These are phyloP conservation scores for Plumapathes pennacea DNA, from an alignment of 92 coral and sea anemone genomes.

Conservation along the genomic window DNA sequence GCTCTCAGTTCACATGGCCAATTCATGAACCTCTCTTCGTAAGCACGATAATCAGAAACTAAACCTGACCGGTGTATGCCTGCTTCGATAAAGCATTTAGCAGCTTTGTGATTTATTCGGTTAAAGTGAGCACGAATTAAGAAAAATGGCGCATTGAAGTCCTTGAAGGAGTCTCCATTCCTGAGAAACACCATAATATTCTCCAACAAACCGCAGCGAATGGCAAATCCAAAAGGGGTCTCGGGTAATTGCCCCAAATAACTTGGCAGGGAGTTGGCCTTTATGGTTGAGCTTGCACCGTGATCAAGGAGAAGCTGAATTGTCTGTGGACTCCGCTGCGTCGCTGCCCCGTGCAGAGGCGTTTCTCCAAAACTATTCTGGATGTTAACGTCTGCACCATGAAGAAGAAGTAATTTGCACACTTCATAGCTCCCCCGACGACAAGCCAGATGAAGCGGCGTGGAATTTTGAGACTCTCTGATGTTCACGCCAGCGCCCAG, in stretches of 20 bases:
- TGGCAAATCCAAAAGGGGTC: constrained; percentile 22
- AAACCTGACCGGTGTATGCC: no score
- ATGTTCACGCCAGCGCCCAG: constrained; percentile 32
- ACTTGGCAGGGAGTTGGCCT: not conserved
- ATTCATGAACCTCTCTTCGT: no score
- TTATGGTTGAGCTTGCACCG: constrained; percentile 20
- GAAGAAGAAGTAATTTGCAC: constrained; percentile 10
- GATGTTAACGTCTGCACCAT: constrained; percentile 32
- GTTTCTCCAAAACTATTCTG: constrained; percentile 17
- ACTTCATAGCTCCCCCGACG: not conserved
- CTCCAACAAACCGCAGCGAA: constrained; percentile 31
- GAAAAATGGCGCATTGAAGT: no score
- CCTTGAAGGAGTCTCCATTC: constrained; percentile 25
- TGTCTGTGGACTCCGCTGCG: constrained; percentile 9
- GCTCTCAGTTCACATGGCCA: no score
- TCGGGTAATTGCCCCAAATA: not conserved
- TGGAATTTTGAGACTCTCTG: constrained; percentile 10
- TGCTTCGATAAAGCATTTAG: no score
- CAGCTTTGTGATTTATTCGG: no score
- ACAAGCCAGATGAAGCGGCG: constrained; percentile 37
- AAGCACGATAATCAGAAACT: no score
- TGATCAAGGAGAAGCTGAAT: constrained; percentile 15
- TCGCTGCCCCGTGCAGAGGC: constrained; percentile 40
- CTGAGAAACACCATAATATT: constrained; percentile 27
- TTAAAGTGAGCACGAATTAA: no score